Base-by-base conservation (phyloP, 1,140 invertebrate species). In the Pararge aegeria region DNA sequence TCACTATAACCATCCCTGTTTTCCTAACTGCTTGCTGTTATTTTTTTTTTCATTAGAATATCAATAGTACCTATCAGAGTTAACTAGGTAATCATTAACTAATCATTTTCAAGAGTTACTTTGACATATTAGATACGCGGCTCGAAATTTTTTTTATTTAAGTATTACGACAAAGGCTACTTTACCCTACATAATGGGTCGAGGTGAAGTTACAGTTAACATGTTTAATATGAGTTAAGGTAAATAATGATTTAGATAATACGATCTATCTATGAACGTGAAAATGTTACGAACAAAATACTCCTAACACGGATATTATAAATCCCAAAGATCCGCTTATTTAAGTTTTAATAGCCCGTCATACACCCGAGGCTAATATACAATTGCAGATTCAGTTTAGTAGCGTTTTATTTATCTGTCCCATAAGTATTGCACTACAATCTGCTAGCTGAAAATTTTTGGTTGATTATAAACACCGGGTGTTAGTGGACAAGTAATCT, bases 101-200 rank as follows among this genome's bases (percentile, higher is more conserved):
- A 89, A 83, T 83, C 75, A 80, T 83, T 81, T 86, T 87, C 68
- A 83, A 83, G 83, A 79, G 57, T 89, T 87, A 87, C 84, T 84
- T 89, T 89, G 83, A 89, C 87, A 89, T 89, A 89, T 89, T 75
- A 87, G 85, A 80, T 80, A 89, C 87, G 87, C 87, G 87, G 87
- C 87, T 89, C 87, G 81, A 87, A 85, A 85, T 88, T 80, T 80
- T 81, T 78, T 81, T 80, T 86, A n/a, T n/a, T n/a, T n/a, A n/a
- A n/a, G n/a, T 74, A 82, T 82, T 80, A 84, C 64, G 69, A 83
- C 79, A 73, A 78, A 68, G 69, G 75, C 84, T 89, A 89, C 76
- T 59, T 78, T 86, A 83, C 77, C 79, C 80, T 85, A 86, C 73
- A 73, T 74, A 71, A 86, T 84, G 84, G 80, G 78, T 85, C 68